phyloP scores from a whole-genome alignment of 2,888 invertebrate species.

The Drosophila parthenogenetica region DNA sequence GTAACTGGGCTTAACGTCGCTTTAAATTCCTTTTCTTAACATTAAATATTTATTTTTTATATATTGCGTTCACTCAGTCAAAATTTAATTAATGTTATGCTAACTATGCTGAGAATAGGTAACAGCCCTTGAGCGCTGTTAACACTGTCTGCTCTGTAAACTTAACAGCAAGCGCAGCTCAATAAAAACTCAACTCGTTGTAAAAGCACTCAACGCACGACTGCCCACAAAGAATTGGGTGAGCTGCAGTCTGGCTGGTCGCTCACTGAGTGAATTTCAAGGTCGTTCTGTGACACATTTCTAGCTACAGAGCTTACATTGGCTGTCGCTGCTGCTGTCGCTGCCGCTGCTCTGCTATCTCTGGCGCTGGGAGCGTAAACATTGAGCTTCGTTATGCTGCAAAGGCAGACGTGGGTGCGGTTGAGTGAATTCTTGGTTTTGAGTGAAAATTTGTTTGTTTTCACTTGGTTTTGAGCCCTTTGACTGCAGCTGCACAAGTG shows the following conservation, averaged over 20 bases:
- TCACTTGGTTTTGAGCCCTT: slow-evolving; percentile 32
- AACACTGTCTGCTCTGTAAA: slow-evolving; percentile 11
- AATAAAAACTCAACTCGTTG: neutral
- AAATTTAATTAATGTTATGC: neutral
- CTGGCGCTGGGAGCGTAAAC: slow-evolving; percentile 21
- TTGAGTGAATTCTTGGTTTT: slow-evolving; percentile 58
- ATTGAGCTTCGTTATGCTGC: neutral
- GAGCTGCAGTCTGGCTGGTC: slow-evolving; percentile 19
- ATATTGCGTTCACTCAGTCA: no score
- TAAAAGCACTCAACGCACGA: slow-evolving; percentile 13
- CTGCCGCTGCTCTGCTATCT: neutral
- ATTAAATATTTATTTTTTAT: neutral
- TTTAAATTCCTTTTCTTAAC: neutral
- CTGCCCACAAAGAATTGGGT: slow-evolving; percentile 38
- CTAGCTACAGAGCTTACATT: slow-evolving; percentile 60
- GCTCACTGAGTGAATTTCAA: slow-evolving; percentile 66
- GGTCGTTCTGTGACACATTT: slow-evolving; percentile 77
- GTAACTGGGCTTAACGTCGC: no score
- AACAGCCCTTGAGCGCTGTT: slow-evolving; percentile 13
- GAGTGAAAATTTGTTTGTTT: slow-evolving; percentile 34
- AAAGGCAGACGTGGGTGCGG: slow-evolving; percentile 64
- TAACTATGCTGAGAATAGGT: neutral
- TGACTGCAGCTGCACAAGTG: slow-evolving; percentile 29
- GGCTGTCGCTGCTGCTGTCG: slow-evolving; percentile 41
- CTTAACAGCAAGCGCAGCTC: slow-evolving; percentile 13